Percentiles rank a stretch among this genome's conserved stretches.
Conservation (phyloP, 2,797 vertebrate species). For the Ispidina lecontei region DNA sequence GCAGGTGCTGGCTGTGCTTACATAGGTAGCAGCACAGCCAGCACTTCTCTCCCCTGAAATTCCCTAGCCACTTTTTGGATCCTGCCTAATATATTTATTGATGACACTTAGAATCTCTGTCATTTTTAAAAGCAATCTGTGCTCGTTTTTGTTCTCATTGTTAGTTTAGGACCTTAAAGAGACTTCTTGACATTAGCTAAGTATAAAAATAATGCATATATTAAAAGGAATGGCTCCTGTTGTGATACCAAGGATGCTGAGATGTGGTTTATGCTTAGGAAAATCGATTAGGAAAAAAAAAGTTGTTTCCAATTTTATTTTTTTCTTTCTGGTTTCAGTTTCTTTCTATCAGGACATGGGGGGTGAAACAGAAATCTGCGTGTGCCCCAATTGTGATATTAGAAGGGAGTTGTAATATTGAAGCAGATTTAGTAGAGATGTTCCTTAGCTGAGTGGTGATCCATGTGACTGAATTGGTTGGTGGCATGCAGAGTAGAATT, state of each 20-base stretch:
- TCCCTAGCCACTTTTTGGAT: neutral
- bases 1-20: neutral
- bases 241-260: neutral
- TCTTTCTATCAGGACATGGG: neutral
- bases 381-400: neutral
- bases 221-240: neutral
- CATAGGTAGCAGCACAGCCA: neutral
- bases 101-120: neutral
- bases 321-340: neutral
- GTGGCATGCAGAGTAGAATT: neutral
- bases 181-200: neutral
- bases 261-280: neutral
- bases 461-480: rapidly evolving
- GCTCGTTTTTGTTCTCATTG: neutral
- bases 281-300: neutral
- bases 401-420: neutral
- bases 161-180: neutral
- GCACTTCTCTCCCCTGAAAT: neutral
- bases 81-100: neutral
- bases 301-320: neutral
- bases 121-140: neutral
- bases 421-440: neutral
- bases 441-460: neutral
- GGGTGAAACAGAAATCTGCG: neutral
- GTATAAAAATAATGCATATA: neutral